Evolutionary conservation across 2,797 vertebrate genomes (phyloP).

Genomic region (Halcyon chelicuti): DNA sequence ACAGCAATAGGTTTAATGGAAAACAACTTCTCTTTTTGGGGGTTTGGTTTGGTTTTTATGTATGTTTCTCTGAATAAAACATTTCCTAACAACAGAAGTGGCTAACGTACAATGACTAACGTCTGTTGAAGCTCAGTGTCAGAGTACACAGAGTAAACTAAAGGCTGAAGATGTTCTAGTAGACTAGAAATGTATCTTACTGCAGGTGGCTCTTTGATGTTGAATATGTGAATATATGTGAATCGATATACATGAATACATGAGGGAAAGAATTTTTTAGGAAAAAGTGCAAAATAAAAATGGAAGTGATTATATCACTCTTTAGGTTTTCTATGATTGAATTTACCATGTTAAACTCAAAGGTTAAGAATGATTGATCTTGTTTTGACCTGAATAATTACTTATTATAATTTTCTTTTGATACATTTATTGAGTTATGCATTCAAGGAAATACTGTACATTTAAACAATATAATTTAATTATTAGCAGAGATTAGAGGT

Average conservation of each 20-base stretch:
- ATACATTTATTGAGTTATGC: neutral
- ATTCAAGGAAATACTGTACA: neutral
- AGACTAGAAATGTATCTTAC: neutral
- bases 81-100: neutral
- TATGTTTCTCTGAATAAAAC: neutral
- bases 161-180: neutral
- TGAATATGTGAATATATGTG: neutral
- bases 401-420: neutral
- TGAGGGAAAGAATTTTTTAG: neutral
- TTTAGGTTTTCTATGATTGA: neutral
- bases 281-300: neutral
- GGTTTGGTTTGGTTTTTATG: neutral
- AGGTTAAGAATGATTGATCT: neutral
- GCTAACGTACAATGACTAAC: neutral
- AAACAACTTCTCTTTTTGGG: neutral
- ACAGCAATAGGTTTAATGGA: neutral
- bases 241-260: neutral
- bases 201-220: neutral
- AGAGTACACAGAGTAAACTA: neutral
- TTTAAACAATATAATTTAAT: neutral
- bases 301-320: accelerated
- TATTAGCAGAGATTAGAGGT: neutral
- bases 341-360: neutral
- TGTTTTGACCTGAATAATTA: neutral
- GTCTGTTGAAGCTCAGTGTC: neutral